Percentiles rank a stretch among this genome's conserved stretches.
These are phyloP conservation scores for Toxonevra muliebris DNA, from an alignment of 2,888 invertebrate species.

Conservation along the genomic window DNA sequence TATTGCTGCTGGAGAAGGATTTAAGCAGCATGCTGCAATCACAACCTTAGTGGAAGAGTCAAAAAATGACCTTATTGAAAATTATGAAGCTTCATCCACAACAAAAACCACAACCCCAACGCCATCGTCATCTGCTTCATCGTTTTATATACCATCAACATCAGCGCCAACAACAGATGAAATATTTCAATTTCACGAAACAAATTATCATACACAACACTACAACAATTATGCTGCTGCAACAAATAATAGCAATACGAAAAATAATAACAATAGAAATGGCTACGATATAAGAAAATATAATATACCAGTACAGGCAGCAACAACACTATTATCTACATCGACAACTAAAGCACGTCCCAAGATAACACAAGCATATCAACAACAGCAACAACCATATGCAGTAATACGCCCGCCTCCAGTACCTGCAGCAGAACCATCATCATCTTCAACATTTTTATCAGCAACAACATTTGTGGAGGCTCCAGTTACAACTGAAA, in stretches of 20 bases:
- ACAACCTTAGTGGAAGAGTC: neutral
- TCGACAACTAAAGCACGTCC: too few species aligned
- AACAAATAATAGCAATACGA: neutral
- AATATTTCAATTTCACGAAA: conserved; percentile 52
- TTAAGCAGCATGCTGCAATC: conserved; percentile 27
- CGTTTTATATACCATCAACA: neutral
- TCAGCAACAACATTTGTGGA: neutral
- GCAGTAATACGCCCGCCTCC: too few species aligned
- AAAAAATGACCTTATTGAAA: neutral
- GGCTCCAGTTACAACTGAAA: conserved; percentile 43
- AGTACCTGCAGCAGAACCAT: too few species aligned
- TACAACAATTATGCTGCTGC: too few species aligned
- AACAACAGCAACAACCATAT: too few species aligned
- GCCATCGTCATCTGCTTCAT: too few species aligned
- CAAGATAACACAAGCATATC: too few species aligned
- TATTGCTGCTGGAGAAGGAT: conserved; percentile 39
- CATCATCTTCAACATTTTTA: too few species aligned
- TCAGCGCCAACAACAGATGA: conserved; percentile 33
- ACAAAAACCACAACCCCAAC: neutral
- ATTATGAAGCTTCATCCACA: neutral
- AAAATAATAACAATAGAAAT: neutral
- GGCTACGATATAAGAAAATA: too few species aligned
- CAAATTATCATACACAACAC: conserved; percentile 7
- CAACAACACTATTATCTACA: too few species aligned
- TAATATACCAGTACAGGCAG: too few species aligned